Evolutionary conservation across 2,113 vertebrate species (phyloP).

Genomic region (Azemiops feae): DNA sequence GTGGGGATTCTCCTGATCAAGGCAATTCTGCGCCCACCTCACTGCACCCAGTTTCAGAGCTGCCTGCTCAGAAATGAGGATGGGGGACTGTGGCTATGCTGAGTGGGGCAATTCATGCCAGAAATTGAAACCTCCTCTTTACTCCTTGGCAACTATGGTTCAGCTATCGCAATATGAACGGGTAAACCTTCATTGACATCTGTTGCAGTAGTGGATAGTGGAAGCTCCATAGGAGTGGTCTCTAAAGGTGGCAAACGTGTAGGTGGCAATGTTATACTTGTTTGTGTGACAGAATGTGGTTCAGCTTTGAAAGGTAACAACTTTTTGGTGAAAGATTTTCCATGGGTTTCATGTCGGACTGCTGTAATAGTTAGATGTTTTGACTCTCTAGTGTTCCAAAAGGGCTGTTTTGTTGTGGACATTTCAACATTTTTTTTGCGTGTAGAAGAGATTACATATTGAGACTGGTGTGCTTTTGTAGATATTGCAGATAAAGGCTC

Average conservation of each 20-base stretch:
- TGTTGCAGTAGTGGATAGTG: background rate
- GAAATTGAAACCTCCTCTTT: background rate
- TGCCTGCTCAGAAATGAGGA: background rate
- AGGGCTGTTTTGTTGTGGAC: background rate
- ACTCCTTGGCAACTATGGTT: background rate
- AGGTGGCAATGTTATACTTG: background rate
- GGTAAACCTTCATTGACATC: background rate
- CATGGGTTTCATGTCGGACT: background rate
- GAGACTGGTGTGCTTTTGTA: background rate
- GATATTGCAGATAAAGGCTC: background rate
- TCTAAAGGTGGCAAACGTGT: background rate
- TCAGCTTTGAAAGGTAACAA: background rate
- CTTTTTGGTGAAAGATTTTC: background rate
- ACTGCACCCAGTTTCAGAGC: background rate
- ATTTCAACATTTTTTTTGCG: background rate
- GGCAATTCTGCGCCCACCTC: background rate
- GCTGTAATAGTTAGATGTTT: background rate
- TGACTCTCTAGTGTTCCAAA: background rate
- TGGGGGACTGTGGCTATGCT: background rate
- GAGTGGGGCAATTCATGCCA: background rate
- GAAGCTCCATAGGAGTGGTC: background rate
- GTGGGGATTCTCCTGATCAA: background rate
- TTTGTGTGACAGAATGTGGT: background rate
- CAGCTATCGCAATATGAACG: background rate
- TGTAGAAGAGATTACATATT: background rate